These are phyloP conservation scores for Agapostemon virescens DNA, from an alignment of 2,888 invertebrate species.

Conservation along the genomic window DNA sequence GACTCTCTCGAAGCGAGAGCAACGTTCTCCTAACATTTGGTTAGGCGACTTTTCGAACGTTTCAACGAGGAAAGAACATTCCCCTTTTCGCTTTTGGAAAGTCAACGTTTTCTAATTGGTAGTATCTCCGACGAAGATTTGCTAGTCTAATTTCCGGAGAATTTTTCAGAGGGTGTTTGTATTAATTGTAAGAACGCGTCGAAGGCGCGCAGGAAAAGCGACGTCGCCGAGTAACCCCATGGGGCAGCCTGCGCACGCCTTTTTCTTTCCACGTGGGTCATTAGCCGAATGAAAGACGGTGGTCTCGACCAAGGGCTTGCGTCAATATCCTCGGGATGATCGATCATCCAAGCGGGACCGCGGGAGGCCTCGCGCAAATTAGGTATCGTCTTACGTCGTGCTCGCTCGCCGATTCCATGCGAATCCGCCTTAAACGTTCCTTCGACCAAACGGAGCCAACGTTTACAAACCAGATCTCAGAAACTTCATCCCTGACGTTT, in stretches of 20 bases:
- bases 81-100: too few species aligned
- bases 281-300: slow-evolving; percentile 74
- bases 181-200: too few species aligned
- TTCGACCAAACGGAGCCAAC: neutral
- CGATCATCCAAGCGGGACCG: slow-evolving; percentile 73
- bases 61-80: too few species aligned
- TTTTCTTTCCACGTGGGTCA: slow-evolving; percentile 73
- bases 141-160: too few species aligned
- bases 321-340: slow-evolving; percentile 75
- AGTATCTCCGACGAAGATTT: too few species aligned
- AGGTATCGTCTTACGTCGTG: slow-evolving; percentile 69
- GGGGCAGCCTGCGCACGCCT: slow-evolving; percentile 20
- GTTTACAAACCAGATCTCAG: neutral
- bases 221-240: slow-evolving; percentile 14
- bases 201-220: slow-evolving; percentile 21
- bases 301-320: slow-evolving; percentile 68
- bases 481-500: neutral
- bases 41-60: too few species aligned
- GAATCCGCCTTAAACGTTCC: slow-evolving; percentile 43
- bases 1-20: too few species aligned
- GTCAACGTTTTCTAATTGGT: too few species aligned
- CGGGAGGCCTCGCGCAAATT: slow-evolving; percentile 69
- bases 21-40: too few species aligned
- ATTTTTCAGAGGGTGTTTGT: neutral
- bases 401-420: slow-evolving; percentile 36